These are phyloP conservation scores for Philopedon plagiatum DNA, from an alignment of 2,888 invertebrate genomes.

Conservation along the genomic window DNA sequence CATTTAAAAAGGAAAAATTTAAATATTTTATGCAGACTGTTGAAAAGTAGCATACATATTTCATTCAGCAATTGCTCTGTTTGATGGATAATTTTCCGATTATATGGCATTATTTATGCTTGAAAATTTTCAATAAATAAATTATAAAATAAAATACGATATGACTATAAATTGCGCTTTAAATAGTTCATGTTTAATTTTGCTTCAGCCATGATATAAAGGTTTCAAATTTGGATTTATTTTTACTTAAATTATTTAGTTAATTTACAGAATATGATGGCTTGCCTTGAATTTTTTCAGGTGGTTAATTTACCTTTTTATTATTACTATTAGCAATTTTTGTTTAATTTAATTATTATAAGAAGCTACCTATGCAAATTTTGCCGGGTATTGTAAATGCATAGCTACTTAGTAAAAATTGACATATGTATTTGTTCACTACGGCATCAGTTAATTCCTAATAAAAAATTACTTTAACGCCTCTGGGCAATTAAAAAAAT, in stretches of 20 bases:
- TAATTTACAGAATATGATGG: no score
- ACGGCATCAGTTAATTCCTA: no score
- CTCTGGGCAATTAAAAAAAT: conserved; percentile 25
- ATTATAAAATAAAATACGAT: conserved; percentile 3
- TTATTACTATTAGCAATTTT: no score
- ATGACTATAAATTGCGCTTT: background rate
- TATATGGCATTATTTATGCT: background rate
- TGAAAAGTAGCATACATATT: conserved; percentile 11
- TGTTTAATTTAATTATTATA: background rate
- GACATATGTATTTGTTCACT: no score
- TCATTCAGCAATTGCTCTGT: background rate
- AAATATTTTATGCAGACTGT: conserved; percentile 1
- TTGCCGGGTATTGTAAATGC: no score
- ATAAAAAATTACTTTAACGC: background rate
- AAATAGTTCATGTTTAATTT: background rate
- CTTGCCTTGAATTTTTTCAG: no score
- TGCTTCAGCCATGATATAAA: background rate
- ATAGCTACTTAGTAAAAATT: background rate
- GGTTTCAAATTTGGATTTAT: background rate
- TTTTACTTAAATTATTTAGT: background rate
- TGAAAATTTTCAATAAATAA: background rate
- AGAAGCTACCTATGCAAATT: background rate
- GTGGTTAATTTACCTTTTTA: no score
- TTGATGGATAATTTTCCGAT: conserved; percentile 9
- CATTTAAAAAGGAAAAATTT: background rate